Percentiles rank a stretch among this genome's conserved stretches.
These are phyloP conservation scores for Brienomyrus brachyistius DNA, from an alignment of 2,113 vertebrate genomes.

Conservation along the genomic window DNA sequence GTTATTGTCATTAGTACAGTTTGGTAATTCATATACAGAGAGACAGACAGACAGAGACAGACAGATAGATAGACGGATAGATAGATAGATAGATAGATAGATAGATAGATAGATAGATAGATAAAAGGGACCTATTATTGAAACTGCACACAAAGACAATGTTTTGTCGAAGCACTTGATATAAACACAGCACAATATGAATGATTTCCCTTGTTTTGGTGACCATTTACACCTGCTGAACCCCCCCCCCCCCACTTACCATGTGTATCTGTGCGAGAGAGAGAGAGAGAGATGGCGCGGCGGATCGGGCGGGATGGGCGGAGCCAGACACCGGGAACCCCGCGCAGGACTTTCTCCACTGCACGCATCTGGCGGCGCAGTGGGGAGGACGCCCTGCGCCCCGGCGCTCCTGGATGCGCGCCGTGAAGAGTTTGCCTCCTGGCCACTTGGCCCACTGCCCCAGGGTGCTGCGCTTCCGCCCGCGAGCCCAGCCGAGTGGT, in stretches of 20 bases:
- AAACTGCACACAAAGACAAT: background rate
- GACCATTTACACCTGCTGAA: slow-evolving; percentile 5
- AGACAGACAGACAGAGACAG: too few species aligned
- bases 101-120: background rate
- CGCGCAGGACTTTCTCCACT: background rate
- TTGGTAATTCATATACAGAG: background rate
- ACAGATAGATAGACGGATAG: background rate
- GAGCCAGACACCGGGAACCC: background rate
- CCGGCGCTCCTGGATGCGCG: slow-evolving; percentile 59
- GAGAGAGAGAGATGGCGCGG: slow-evolving; percentile 10
- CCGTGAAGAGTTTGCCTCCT: slow-evolving; percentile 55
- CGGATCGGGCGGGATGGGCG: background rate
- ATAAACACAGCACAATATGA: background rate
- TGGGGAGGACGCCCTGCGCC: slow-evolving; percentile 60
- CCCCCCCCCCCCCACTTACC: background rate
- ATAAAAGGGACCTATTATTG: background rate
- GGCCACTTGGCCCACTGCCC: slow-evolving; percentile 5
- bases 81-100: background rate
- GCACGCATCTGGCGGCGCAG: slow-evolving; percentile 27
- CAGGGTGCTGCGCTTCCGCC: slow-evolving; percentile 61
- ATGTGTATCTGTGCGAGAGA: background rate
- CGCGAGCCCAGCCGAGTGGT: slow-evolving; percentile 68
- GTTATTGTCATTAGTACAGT: background rate
- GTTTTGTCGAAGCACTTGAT: background rate
- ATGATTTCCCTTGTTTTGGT: background rate